Conservation (phyloP, 2,888 invertebrate genomes). For the Morinoia aosen region DNA sequence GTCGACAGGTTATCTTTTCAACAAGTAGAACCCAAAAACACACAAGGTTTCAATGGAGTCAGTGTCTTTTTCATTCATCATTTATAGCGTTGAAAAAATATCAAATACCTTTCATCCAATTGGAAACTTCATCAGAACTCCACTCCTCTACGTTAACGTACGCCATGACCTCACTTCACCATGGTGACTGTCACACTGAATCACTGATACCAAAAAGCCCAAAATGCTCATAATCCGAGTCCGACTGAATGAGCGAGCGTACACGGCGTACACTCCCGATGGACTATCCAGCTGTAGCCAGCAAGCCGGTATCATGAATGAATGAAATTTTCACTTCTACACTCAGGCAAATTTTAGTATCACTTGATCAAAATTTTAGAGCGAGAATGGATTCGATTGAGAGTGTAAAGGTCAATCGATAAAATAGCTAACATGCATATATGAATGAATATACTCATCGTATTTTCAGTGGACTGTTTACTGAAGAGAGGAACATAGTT, state of each 20-base stretch:
- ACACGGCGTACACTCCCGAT: background rate
- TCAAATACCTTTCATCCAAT: conserved; percentile 86
- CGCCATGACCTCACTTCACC: conserved; percentile 76
- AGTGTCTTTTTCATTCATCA: background rate
- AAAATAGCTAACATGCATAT: background rate
- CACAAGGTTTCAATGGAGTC: background rate
- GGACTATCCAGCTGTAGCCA: background rate
- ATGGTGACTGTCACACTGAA: conserved; percentile 41
- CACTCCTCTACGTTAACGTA: conserved; percentile 90
- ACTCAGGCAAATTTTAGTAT: background rate
- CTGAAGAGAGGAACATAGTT: background rate
- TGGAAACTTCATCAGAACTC: conserved; percentile 90
- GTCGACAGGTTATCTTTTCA: background rate
- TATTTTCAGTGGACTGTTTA: background rate
- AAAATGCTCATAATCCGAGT: background rate
- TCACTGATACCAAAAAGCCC: too few species aligned
- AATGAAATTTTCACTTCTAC: background rate
- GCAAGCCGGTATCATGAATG: background rate
- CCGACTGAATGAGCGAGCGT: conserved; percentile 21
- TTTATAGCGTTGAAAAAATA: background rate
- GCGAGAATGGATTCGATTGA: background rate
- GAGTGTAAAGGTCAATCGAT: background rate
- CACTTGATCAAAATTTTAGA: background rate
- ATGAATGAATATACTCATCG: background rate
- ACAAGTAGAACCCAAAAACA: background rate